Evolutionary conservation across 2,113 vertebrate genomes (phyloP).

Genomic region (Sinosuthora webbiana): DNA sequence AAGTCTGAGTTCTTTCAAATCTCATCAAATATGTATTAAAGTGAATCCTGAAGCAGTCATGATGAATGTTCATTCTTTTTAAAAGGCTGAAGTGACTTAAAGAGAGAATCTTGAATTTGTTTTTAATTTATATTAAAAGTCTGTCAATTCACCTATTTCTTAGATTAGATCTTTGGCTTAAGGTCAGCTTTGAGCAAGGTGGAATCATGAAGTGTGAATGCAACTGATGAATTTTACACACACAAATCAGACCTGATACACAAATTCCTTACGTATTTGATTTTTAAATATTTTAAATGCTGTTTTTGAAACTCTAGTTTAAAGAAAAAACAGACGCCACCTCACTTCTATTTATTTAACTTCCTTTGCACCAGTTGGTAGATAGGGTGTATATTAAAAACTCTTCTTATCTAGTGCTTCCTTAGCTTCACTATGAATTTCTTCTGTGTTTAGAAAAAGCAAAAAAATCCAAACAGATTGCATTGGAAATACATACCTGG

Average conservation of each 20-base stretch:
- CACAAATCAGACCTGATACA: background rate
- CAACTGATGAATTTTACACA: background rate
- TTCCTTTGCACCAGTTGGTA: background rate
- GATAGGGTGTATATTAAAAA: background rate
- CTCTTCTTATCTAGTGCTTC: background rate
- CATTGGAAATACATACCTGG: background rate
- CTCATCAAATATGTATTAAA: constrained; percentile 67
- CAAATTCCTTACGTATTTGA: background rate
- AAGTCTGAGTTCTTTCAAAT: constrained; percentile 37
- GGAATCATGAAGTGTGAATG: background rate
- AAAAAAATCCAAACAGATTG: background rate
- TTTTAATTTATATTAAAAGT: background rate
- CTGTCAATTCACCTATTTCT: background rate
- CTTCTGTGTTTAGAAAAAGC: background rate
- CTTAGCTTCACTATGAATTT: background rate
- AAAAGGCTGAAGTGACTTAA: constrained; percentile 22
- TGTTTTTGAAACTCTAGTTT: background rate
- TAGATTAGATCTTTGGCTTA: background rate
- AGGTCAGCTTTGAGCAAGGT: background rate
- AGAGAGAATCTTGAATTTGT: background rate
- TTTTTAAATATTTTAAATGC: background rate
- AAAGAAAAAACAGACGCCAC: background rate
- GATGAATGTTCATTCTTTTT: constrained; percentile 3
- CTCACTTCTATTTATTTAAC: background rate
- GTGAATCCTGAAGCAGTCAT: constrained; percentile 51